Base-by-base conservation (phyloP, 2,888 invertebrate genomes). In the Ennomos erosarius region DNA sequence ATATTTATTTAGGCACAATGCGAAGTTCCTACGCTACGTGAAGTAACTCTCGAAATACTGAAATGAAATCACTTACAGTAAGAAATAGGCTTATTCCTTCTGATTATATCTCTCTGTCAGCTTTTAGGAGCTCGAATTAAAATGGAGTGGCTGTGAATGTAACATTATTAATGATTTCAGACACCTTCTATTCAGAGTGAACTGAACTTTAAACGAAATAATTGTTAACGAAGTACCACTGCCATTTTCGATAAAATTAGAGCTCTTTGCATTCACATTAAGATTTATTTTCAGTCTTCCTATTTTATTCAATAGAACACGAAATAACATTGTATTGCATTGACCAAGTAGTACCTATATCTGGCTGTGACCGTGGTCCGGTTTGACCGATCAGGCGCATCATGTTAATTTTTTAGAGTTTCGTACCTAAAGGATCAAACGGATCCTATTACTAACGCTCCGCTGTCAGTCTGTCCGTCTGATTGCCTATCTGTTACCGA, bases 61-160 rank as follows among this genome's bases (percentile, higher is more conserved):
- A 65, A 79, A 78, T 77, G 67, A 78, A 81, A 78, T 82, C 75
- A 77, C 66, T 82, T 73, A 77, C 66, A 71, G 65, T 64, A 74
- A 73, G 74, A 71, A 82, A 79, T 74, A 76, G 70, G 77, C 78
- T 79, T 77, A 80, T 71, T 77, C 64, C 67, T 66, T 58, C 65
- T 72, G 77, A 81, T 79, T 78, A 79, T 74, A 62, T 59, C 63
- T 65, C 73, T 74, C 68, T 68, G 70, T 59, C 62, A 54, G 62
- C 74, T 71, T 72, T 71, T 69, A 70, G 73, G 71, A 61, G 67
- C 66, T 63, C 61, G 62, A 75, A 73, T 74, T 75, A 71, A 79
- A 78, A 76, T 74, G 65, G 75, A 77, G 74, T 72, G 72, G 62
- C 73, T 71, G 69, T 70, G 69, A 75, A 72, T 68, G 71, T 74